These are phyloP conservation scores for Pangasius krempfi DNA, from an alignment of 2,797 vertebrate genomes.

Conservation along the genomic window DNA sequence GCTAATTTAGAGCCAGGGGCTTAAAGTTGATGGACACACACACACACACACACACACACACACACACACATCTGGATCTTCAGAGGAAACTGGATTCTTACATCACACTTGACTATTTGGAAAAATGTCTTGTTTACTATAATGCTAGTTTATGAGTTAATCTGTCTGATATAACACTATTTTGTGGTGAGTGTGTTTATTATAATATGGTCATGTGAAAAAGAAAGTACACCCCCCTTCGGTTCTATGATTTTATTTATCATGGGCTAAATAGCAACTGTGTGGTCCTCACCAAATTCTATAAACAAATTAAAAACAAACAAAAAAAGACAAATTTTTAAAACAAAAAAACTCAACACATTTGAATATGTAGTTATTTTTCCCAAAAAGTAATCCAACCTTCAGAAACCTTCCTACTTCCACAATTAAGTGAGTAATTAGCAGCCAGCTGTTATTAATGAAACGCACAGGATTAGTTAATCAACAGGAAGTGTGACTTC, in stretches of 20 bases:
- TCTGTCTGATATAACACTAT: background rate
- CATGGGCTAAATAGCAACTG: background rate
- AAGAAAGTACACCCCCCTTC: background rate
- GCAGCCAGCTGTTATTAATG: background rate
- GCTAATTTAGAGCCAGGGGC: slow-evolving; percentile 51
- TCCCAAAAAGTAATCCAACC: background rate
- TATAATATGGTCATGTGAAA: background rate
- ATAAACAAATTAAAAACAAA: background rate
- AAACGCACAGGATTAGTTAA: background rate
- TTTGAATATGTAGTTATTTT: background rate
- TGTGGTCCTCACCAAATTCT: background rate
- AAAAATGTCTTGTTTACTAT: background rate
- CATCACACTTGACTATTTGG: background rate
- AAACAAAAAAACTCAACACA: background rate
- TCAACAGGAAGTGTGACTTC: background rate
- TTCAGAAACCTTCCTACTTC: background rate
- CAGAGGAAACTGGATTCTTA: slow-evolving; percentile 1
- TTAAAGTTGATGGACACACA: slow-evolving; percentile 43
- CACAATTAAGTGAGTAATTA: background rate
- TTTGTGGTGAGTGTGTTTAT: background rate
- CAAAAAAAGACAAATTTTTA: too few species aligned
- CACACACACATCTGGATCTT: slow-evolving; percentile 2
- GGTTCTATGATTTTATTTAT: background rate
- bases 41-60: background rate
- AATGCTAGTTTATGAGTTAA: background rate